A percentile compares a stretch with the other conserved stretches of the same genome.
Evolutionary conservation across 2,113 vertebrate species (phyloP).

Genomic region (Elachura formosa): DNA sequence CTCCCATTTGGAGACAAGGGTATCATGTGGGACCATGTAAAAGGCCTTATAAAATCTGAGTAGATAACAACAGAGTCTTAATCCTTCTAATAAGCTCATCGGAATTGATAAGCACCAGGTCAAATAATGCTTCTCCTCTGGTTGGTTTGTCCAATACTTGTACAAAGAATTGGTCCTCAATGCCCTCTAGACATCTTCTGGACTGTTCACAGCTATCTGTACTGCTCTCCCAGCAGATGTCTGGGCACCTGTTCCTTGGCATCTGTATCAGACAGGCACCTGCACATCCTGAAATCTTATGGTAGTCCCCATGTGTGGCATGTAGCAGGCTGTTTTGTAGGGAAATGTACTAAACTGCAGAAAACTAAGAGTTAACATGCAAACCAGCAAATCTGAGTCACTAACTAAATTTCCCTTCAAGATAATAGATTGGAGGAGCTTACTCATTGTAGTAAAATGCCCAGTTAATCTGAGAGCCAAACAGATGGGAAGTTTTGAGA

Average conservation of each 20-base stretch:
- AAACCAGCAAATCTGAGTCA: background rate
- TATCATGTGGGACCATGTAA: background rate
- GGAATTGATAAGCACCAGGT: background rate
- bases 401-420: background rate
- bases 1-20: background rate
- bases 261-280: background rate
- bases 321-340: background rate
- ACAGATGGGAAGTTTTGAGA: constrained; percentile 35
- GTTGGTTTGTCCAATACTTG: background rate
- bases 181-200: background rate
- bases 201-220: background rate
- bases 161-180: background rate
- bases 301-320: rapidly evolving
- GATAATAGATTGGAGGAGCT: background rate
- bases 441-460: background rate
- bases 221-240: background rate
- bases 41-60: background rate
- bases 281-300: background rate
- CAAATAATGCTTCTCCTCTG: background rate
- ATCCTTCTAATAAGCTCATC: background rate
- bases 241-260: background rate
- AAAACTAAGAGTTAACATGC: background rate
- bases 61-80: background rate
- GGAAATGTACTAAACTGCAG: background rate
- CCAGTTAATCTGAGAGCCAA: constrained; percentile 21